Base-by-base conservation (phyloP, 2,888 invertebrate genomes). In the Stramonita haemastoma region DNA sequence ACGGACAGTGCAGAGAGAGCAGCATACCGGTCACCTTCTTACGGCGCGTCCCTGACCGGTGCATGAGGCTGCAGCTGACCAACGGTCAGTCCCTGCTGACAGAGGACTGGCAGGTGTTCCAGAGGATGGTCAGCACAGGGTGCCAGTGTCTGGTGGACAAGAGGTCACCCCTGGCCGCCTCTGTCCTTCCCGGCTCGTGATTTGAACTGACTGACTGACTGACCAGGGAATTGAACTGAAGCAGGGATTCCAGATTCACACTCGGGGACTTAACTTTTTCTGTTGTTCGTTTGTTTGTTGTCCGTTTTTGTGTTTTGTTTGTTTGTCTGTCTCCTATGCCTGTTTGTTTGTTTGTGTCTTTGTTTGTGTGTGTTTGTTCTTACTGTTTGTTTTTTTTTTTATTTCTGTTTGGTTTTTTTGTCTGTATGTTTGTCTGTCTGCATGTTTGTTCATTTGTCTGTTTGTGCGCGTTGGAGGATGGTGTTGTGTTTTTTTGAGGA, bases 141-240 rank as follows among this genome's bases (percentile, higher is more conserved):
- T 86, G 86, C 36, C 86, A 86, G 86, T 86, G 86, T n/a, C 4
- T 86, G 86, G n/a, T 86, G 66, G 86, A 86, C 70, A 86, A 70
- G 86, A 5, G 86, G 36, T 66, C 86, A 19, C 66, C 86, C 15
- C 29, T 85, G 36, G 85, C 57, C 29, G 85, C 85, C 57, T 56
- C 29, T 17, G 13, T 85, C 46, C 26, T 46, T 26, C 13, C n/a
- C 29, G 11, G n/a, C 11, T 36, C 83, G 17, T 46, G 46, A 83
- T 8, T 73, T n/a, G 26, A 26, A 6, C 77, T 77, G 46, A 46
- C 46, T 8, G n/a, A 1, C 29, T 77, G 26, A 29, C n/a, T 29
- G 13, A 77, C 29, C 29, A 29, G 26, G 15, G 15, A n/a, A 15
- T 8, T 1, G 15, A n/a, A 46, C 4, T 2, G 46, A 46, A 46